Evolutionary conservation across 2,113 vertebrate genomes (phyloP), one percentile per base, ranked within the genome.

Genomic region (Miniopterus natalensis): DNA sequence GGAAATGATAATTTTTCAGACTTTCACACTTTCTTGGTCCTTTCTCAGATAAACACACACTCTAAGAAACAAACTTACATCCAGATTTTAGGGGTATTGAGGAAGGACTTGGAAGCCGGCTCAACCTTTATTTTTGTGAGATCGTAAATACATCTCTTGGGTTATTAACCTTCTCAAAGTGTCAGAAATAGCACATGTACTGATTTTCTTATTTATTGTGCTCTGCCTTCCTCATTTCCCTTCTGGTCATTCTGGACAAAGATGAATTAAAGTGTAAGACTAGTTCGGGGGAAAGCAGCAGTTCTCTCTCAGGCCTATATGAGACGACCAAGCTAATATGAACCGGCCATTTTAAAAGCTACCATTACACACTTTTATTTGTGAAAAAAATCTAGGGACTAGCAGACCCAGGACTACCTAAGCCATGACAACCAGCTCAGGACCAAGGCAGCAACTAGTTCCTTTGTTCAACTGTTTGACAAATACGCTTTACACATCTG

Each of bases 161-260:
- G 23, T 55, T 89, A 55, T 89, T 89, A 79, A 89, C n/a, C 3
- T 91, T 94, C 29, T 85, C 40, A n/a, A 84, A 73, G 27, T 83
- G 31, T 65, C 61, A n/a, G 68, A 53, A 92, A 85, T 77, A 66
- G 12, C 17, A 17, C 51, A 49, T 18, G 14, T 42, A 53, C 59
- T 66, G 55, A 42, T 53, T 94, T 78, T 65, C 25, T 59, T 63
- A 57, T 79, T 94, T 49, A 63, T 27, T 80, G 29, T 51, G 14
- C n/a, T 59, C 59, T 47, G 0, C 27, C 27, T 84, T 81, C 42
- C 21, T 86, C 8, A 55, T 70, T 81, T 93, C 55, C 78, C n/a
- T 83, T 29, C 18, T 94, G 31, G 47, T 74, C 61, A 94, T n/a
- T 57, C 13, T 23, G 31, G 57, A 53, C 23, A 53, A 92, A 45